Percentiles rank a stretch among this genome's conserved stretches.
Conservation (phyloP, 1,140 invertebrate species). For the Phthorimaea operculella region DNA sequence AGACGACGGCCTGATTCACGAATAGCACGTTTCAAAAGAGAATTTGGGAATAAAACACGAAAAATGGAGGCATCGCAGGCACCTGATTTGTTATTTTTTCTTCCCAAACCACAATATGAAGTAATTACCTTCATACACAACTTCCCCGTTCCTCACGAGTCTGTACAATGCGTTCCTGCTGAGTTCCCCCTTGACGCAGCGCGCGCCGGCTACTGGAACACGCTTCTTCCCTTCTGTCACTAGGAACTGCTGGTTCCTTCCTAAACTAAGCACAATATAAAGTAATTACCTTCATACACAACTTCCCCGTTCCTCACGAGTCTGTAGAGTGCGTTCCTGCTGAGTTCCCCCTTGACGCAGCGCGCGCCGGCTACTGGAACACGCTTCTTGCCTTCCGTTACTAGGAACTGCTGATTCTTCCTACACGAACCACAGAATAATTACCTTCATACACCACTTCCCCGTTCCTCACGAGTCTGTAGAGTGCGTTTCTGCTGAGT, state of each 20-base stretch:
- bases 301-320: constrained; percentile 77
- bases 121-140: constrained; percentile 77
- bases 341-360: constrained; percentile 82
- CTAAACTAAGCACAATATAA: too few species aligned
- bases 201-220: constrained; percentile 88
- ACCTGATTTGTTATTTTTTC: too few species aligned
- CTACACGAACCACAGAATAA: not conserved
- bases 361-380: constrained; percentile 89
- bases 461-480: constrained; percentile 76
- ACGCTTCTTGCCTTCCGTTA: constrained; percentile 85
- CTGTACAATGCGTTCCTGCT: constrained; percentile 76
- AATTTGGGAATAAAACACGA: too few species aligned
- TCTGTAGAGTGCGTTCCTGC: constrained; percentile 75
- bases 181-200: constrained; percentile 83
- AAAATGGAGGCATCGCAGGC: too few species aligned
- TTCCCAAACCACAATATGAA: too few species aligned
- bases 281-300: constrained; percentile 75
- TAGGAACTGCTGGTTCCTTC: constrained; percentile 86
- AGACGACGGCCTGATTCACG: too few species aligned
- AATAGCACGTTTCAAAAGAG: too few species aligned
- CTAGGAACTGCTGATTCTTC: constrained; percentile 77
- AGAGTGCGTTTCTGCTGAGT: constrained; percentile 76
- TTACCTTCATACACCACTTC: constrained; percentile 42
- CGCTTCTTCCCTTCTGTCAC: constrained; percentile 86
- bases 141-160: constrained; percentile 76